phyloP scores from a whole-genome alignment of 2,797 vertebrate genomes.

The Esox masquinongy region DNA sequence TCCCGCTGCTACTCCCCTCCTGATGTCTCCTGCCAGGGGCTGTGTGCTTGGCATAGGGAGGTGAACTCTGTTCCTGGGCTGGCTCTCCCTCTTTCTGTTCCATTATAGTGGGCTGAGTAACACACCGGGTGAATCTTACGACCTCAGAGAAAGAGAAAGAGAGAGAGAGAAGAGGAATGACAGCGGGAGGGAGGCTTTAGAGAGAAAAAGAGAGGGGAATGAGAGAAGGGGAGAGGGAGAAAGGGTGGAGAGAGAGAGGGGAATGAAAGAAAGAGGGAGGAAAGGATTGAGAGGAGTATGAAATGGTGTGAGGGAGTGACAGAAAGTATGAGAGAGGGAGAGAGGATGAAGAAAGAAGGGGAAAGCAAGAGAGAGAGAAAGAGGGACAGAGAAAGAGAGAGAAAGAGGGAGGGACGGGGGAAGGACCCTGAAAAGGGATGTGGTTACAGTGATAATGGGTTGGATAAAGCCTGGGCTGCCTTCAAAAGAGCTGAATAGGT shows the following conservation, averaged over 20 bases:
- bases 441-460: slow-evolving; percentile 42
- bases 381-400: background rate
- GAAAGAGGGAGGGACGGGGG: background rate
- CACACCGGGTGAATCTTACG: slow-evolving; percentile 10
- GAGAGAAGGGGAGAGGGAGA: background rate
- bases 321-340: no score
- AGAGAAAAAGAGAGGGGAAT: no score
- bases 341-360: background rate
- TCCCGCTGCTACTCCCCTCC: background rate
- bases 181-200: no score
- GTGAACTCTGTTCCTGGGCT: background rate
- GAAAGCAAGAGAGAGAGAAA: background rate
- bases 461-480: background rate
- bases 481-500: slow-evolving; percentile 38
- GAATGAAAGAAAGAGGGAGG: no score
- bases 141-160: background rate
- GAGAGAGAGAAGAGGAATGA: no score
- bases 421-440: slow-evolving; percentile 23
- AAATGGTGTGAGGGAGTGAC: background rate
- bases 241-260: no score
- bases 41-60: background rate
- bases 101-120: slow-evolving; percentile 11
- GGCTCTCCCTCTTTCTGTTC: background rate
- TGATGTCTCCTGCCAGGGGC: background rate
- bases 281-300: no score